A percentile compares a stretch with the other conserved stretches of the same genome.
phyloP scores from a whole-genome alignment of 2,888 invertebrate species.

The Apomyelois bistriatella region DNA sequence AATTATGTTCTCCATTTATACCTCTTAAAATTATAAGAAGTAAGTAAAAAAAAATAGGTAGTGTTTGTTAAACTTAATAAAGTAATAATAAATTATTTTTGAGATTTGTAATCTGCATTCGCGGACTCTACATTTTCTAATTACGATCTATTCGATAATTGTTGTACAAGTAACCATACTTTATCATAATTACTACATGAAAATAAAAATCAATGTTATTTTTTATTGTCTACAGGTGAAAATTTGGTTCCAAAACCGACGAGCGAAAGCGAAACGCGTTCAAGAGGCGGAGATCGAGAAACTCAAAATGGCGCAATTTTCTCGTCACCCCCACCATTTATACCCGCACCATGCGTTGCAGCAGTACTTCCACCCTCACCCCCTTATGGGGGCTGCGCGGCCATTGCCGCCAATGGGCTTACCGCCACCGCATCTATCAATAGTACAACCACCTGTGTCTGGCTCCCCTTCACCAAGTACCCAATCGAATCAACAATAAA shows the following conservation, averaged over 20 bases:
- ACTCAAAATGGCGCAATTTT: slow-evolving; percentile 88
- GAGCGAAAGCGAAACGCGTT: slow-evolving; percentile 97
- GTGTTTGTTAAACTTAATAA: too few species aligned
- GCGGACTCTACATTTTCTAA: too few species aligned
- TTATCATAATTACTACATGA: too few species aligned
- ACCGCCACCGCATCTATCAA: slow-evolving; percentile 56
- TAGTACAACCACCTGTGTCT: slow-evolving; percentile 69
- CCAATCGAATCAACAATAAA: slow-evolving; percentile 46
- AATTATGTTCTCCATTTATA: too few species aligned
- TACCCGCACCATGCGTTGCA: slow-evolving; percentile 81
- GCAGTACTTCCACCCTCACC: slow-evolving; percentile 82
- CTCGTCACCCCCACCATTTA: slow-evolving; percentile 80
- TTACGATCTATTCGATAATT: too few species aligned
- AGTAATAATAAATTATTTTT: too few species aligned
- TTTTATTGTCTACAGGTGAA: slow-evolving; percentile 84
- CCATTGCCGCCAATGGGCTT: slow-evolving; percentile 71
- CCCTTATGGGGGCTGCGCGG: slow-evolving; percentile 77
- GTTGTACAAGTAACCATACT: too few species aligned
- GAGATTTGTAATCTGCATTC: too few species aligned
- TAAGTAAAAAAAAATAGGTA: too few species aligned
- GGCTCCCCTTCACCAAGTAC: slow-evolving; percentile 68
- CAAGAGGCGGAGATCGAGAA: slow-evolving; percentile 99
- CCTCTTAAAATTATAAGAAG: too few species aligned
- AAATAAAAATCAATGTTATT: neutral
- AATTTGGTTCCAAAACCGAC: slow-evolving; percentile 97